Conservation (phyloP, 2,113 vertebrate genomes). For the Varanus salvator region DNA sequence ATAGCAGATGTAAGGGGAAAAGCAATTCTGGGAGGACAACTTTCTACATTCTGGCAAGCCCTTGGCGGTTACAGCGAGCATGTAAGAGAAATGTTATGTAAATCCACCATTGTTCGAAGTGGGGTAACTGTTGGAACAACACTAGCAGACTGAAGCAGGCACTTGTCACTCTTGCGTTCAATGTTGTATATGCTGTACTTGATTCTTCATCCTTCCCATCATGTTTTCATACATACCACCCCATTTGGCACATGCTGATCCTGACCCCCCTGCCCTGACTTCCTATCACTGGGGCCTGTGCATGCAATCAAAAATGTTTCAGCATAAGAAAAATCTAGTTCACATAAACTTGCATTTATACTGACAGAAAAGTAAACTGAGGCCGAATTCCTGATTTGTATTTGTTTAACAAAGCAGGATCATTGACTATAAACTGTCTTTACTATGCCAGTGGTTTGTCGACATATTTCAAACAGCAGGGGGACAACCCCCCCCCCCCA, state of each 20-base stretch:
- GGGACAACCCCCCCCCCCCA: no score
- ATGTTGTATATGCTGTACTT: background rate
- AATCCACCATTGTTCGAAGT: constrained; percentile 15
- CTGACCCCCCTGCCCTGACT: constrained; percentile 47
- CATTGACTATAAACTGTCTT: constrained; percentile 31
- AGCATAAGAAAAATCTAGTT: constrained; percentile 23
- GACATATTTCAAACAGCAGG: background rate
- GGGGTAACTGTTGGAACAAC: background rate
- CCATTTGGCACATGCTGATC: constrained; percentile 70
- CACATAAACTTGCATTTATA: constrained; percentile 21
- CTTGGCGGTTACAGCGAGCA: constrained; percentile 6
- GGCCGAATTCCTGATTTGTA: constrained; percentile 33
- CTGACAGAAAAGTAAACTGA: constrained; percentile 17
- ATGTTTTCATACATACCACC: constrained; percentile 49
- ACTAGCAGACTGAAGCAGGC: background rate
- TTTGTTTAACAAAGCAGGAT: constrained; percentile 17
- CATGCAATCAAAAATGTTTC: constrained; percentile 34
- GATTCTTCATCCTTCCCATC: background rate
- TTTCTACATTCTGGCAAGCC: background rate
- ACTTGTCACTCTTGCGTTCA: background rate
- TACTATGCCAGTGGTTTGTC: constrained; percentile 19
- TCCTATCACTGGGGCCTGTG: constrained; percentile 58
- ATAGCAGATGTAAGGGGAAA: constrained; percentile 8
- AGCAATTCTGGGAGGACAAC: background rate
- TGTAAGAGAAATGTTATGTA: constrained; percentile 6